Base-by-base conservation (phyloP, 2,113 vertebrate genomes). In the Pollachius pollachius region DNA sequence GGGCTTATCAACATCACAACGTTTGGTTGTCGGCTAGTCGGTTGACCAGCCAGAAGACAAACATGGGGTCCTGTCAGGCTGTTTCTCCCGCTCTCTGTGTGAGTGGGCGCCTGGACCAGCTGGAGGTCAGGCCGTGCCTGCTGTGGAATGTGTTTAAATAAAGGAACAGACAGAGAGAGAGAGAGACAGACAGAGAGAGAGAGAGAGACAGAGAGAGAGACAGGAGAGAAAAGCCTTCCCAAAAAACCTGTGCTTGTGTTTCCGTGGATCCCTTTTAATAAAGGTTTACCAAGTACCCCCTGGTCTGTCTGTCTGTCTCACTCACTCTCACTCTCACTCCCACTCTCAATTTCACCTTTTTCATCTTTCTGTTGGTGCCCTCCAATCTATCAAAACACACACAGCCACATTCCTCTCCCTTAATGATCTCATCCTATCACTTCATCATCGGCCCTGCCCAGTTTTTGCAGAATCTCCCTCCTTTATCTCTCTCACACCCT, bases 61-160 rank as follows among this genome's bases (percentile, higher is more conserved):
- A 34, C 30, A 34, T 34, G 30, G 30, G 54, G 16, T n/a, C 54
- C 54, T 13, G 2, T 57, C 54, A 57, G 15, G 5, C 54, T 57
- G 54, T n/a, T 57, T 2, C 54, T 57, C 52, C 52, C 9, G 12
- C 52, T 16, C 16, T 13, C 52, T 54, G 30, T 4, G 30, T 34
- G 30, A 34, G 30, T 5, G 30, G 41, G 5, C 54, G 15, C 54
- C 54, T 17, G 54, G 15, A 8, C 19, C 15, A 13, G 23, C 13
- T 30, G 60, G 12, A 3, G 9, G 60, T 27, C 23, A 27, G 57
- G 8, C 30, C 41, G n/a, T 15, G 41, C 54, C 48, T 1, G 41
- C 23, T 5, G 25, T 63, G 57, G 61, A 65, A 67, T 72, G 69
- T 68, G 56, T 27, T 69, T 15, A 70, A 64, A 71, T 68, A 60